Evolutionary conservation across 1,140 invertebrate genomes (phyloP).

Genomic region (Samia ricini): DNA sequence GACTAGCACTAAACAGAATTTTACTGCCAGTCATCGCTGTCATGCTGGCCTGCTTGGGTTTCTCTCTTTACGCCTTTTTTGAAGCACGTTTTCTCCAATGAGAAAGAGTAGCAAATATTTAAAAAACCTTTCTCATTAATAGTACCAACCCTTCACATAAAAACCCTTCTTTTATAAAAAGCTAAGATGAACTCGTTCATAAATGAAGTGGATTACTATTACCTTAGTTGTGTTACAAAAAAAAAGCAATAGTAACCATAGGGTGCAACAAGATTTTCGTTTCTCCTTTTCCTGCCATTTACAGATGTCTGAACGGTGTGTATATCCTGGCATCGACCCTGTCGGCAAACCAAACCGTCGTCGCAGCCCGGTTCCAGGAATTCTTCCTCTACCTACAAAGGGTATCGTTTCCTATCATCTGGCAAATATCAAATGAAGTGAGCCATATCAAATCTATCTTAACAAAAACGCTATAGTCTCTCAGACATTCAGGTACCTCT

Average conservation of each 20-base stretch:
- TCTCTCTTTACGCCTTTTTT: too few relatives aligned
- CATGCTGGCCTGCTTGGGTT: too few relatives aligned
- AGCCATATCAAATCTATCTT: not conserved
- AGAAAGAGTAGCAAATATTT: too few relatives aligned
- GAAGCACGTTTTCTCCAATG: too few relatives aligned
- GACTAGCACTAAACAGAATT: too few relatives aligned
- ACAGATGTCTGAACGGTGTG: constrained; percentile 36
- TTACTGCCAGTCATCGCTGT: too few relatives aligned
- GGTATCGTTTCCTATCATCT: not conserved
- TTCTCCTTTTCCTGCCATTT: constrained; percentile 33
- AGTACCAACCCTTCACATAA: too few relatives aligned
- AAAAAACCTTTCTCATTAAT: too few relatives aligned
- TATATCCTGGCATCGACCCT: constrained; percentile 63
- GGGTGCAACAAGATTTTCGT: constrained; percentile 25
- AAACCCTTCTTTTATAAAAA: not conserved
- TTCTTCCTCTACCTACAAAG: constrained; percentile 58
- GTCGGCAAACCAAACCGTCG: constrained; percentile 61
- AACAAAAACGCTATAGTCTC: not conserved
- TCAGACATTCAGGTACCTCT: not conserved
- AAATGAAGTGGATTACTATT: too few relatives aligned
- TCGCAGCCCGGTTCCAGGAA: constrained; percentile 67
- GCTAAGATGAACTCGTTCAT: too few relatives aligned
- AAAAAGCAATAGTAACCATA: constrained; percentile 27
- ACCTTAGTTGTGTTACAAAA: not conserved
- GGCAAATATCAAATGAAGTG: not conserved